Percentiles rank a stretch among this genome's conserved stretches.
These are phyloP conservation scores for Seriola rivoliana DNA, from an alignment of 2,113 vertebrate species.

Conservation along the genomic window DNA sequence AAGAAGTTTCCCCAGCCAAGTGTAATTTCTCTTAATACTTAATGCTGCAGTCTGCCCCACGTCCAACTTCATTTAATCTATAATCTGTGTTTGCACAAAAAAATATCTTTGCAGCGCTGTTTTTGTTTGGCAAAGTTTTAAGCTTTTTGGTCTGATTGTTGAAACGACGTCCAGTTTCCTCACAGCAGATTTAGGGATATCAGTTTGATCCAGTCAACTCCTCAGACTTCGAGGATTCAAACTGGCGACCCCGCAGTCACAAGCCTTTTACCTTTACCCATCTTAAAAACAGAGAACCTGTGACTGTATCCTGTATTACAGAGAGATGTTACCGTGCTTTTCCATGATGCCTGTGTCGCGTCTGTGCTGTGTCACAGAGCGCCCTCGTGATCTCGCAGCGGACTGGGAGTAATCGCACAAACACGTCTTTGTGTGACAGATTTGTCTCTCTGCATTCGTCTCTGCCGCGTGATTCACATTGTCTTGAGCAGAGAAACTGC, in stretches of 20 bases:
- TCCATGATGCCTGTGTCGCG: constrained; percentile 50
- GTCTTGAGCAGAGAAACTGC: constrained; percentile 16
- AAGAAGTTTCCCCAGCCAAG: background rate
- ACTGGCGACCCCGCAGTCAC: background rate
- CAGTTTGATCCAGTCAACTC: too few species aligned
- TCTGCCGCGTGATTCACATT: constrained; percentile 57
- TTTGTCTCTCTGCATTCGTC: constrained; percentile 54
- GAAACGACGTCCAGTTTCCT: too few species aligned
- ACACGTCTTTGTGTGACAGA: constrained; percentile 66
- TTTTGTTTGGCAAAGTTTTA: background rate
- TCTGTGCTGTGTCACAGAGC: constrained; percentile 66
- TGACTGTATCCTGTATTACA: background rate
- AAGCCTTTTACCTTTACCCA: background rate
- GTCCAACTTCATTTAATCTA: too few species aligned
- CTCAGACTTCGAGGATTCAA: background rate
- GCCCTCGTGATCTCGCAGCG: constrained; percentile 63
- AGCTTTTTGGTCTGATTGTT: background rate
- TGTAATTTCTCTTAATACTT: too few species aligned
- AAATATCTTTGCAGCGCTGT: background rate
- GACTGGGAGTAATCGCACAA: constrained; percentile 63
- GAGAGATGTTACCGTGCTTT: constrained; percentile 38
- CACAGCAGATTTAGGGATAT: too few species aligned
- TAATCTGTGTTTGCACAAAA: background rate
- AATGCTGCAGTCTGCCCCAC: too few species aligned
- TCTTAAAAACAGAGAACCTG: background rate